These are phyloP conservation scores for Beaufortia kweichowensis DNA, from an alignment of 2,113 vertebrate species.

Conservation along the genomic window DNA sequence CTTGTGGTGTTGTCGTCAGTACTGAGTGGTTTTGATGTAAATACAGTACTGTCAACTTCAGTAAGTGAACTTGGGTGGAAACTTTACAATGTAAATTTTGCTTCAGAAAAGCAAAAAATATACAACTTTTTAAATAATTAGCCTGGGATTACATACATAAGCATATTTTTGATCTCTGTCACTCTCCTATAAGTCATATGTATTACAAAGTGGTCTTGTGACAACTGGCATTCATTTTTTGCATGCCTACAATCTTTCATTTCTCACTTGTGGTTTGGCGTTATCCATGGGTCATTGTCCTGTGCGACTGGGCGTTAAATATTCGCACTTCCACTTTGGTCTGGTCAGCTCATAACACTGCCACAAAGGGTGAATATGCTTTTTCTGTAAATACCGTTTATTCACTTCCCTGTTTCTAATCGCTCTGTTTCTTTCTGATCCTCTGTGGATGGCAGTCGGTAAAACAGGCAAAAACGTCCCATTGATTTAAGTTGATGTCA, in stretches of 20 bases:
- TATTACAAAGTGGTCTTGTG: slow-evolving; percentile 45
- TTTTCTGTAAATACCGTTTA: not conserved
- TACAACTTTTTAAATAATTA: too few species aligned
- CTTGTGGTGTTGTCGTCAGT: too few species aligned
- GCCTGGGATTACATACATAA: not conserved
- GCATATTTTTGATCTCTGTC: too few species aligned
- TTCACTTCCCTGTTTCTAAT: not conserved
- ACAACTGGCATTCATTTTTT: slow-evolving; percentile 52
- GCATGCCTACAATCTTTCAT: slow-evolving; percentile 65
- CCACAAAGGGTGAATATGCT: slow-evolving; percentile 19
- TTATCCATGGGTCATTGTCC: slow-evolving; percentile 65
- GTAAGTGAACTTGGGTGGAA: too few species aligned
- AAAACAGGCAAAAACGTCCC: too few species aligned
- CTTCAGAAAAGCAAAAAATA: too few species aligned
- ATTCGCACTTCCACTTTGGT: slow-evolving; percentile 37
- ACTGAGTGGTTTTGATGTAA: too few species aligned
- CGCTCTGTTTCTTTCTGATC: not conserved
- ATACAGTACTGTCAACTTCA: too few species aligned
- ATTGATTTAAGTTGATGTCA: too few species aligned
- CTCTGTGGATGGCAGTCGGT: too few species aligned
- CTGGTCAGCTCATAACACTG: not conserved
- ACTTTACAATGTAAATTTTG: too few species aligned
- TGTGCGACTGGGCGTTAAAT: slow-evolving; percentile 30
- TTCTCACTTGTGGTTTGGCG: slow-evolving; percentile 68
- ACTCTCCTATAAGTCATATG: not conserved